A percentile compares a stretch with the other conserved stretches of the same genome.
Evolutionary conservation across 2,113 vertebrate species (phyloP).

Genomic region (Mionectes macconnelli): DNA sequence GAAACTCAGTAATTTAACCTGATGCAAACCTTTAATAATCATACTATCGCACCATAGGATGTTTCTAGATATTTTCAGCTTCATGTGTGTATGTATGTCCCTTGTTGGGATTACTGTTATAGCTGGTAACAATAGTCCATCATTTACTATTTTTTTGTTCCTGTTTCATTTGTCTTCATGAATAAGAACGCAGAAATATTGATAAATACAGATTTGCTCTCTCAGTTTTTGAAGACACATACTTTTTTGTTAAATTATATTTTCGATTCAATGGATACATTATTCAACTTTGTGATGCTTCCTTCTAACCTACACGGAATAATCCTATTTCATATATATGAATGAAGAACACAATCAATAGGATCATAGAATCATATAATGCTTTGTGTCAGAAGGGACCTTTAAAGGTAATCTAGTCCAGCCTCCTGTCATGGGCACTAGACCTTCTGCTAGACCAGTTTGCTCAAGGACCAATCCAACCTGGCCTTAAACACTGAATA

Average conservation of each 20-base stretch:
- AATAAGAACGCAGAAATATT: background rate
- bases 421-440: background rate
- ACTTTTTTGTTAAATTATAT: background rate
- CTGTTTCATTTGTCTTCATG: background rate
- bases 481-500: background rate
- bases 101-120: background rate
- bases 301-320: background rate
- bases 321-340: background rate
- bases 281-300: background rate
- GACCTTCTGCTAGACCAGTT: background rate
- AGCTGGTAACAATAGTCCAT: background rate
- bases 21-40: background rate
- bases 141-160: background rate
- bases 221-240: background rate
- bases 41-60: background rate
- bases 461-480: background rate
- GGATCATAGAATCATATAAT: background rate
- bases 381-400: background rate
- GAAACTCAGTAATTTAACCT: background rate
- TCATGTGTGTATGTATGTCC: background rate
- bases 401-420: background rate
- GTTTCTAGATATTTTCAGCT: background rate
- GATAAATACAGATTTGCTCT: background rate
- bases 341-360: background rate
- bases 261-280: background rate